Base-by-base conservation (phyloP, 2,113 vertebrate species). In the Scartelaos histophorus region DNA sequence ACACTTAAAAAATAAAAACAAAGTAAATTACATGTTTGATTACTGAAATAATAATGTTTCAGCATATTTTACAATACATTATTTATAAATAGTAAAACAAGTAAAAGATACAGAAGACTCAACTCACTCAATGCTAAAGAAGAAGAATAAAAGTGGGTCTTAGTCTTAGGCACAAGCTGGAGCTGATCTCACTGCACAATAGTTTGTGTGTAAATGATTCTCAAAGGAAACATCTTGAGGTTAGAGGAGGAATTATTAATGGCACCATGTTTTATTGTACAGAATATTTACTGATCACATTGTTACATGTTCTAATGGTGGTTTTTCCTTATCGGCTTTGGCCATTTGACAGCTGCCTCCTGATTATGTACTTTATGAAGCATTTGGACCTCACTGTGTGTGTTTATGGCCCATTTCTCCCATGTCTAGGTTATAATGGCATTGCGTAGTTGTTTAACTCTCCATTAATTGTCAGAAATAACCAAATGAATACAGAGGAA, bases 371-470 rank as follows among this genome's bases (percentile, higher is more conserved):
- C 34, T 64, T 64, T 64, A 38, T 64, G 34, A 43, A 64, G 61
- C 61, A 64, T 64, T 64, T 43, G 29, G 29, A 35, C 19, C 61
- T 19, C 19, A 43, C 61, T n/a, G 29, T n/a, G 34, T 21, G 1
- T n/a, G 61, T 64, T 64, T 64, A 64, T 64, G 61, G 19, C 71
- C 66, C 16, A 49, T 19, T 74, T 76, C 65, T 80, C 66, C 83
- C 81, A 66, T 61, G 66, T 66, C 75, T 53, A 2, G 62, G 51
- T 67, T 71, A 57, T 82, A 73, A 81, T 87, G 70, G 64, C 74
- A 87, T 86, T 84, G 83, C 79, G 13, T 15, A 34, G 67, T 57
- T 62, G 34, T 25, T 34, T 54, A 29, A 29, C 29, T 29, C 29
- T 29, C 29, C 29, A 29, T 60, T 69, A 70, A 71, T 64, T 57